Evolutionary conservation across 1,140 invertebrate species (phyloP).

Genomic region (Parasteatoda tepidariorum): DNA sequence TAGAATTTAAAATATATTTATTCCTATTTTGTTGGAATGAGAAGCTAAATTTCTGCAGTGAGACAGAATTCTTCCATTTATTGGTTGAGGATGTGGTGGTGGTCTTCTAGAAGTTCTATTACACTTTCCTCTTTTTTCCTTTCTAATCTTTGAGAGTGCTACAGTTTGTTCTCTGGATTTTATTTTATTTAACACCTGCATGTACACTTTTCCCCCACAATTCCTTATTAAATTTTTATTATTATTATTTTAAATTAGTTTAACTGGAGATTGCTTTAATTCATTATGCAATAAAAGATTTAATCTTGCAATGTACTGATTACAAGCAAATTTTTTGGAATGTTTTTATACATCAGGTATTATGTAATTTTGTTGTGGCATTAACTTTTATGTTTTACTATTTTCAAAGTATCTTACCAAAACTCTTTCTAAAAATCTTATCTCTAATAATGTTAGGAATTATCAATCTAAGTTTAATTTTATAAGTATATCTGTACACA

Average conservation of each 20-base stretch:
- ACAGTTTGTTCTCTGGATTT: neutral
- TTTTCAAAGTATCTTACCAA: neutral
- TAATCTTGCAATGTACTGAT: too few relatives aligned
- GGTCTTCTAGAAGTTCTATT: neutral
- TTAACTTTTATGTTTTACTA: too few relatives aligned
- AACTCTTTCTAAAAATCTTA: neutral
- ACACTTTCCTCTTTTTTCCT: neutral
- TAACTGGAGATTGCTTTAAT: neutral
- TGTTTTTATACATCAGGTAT: too few relatives aligned
- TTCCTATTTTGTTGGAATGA: too few relatives aligned
- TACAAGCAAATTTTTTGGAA: too few relatives aligned
- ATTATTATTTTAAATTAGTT: neutral
- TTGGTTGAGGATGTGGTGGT: conserved; percentile 6
- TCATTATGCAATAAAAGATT: too few relatives aligned
- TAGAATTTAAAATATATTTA: too few relatives aligned
- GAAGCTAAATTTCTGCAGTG: conserved; percentile 47
- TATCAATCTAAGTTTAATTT: too few relatives aligned
- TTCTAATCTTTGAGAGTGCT: neutral
- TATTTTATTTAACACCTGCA: neutral
- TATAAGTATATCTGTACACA: too few relatives aligned
- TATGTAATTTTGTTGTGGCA: too few relatives aligned
- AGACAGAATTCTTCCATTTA: neutral
- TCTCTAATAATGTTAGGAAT: neutral
- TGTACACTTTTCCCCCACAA: neutral
- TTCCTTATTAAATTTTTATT: neutral